phyloP scores from a whole-genome alignment of 2,113 vertebrate genomes.

The Siphamia tubifer region DNA sequence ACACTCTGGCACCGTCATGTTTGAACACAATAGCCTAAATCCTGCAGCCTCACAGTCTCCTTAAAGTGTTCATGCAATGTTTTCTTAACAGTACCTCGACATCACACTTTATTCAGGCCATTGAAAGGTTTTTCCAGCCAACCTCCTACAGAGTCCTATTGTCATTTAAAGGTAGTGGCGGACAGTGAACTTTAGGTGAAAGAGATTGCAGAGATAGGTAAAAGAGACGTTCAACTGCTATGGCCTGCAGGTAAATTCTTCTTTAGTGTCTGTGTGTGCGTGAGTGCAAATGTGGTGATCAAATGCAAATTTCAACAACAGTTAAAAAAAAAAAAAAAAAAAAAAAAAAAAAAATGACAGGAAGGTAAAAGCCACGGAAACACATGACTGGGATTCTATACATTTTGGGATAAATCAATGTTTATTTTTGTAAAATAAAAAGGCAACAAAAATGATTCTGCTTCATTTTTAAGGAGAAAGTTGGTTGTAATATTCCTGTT shows the following conservation, averaged over 20 bases:
- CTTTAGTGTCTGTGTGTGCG: neutral
- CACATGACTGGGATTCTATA: too few relatives aligned
- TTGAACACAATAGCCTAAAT: constrained; percentile 18
- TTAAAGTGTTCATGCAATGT: constrained; percentile 65
- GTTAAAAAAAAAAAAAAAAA: too few relatives aligned
- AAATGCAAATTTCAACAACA: constrained; percentile 38
- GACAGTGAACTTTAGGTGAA: constrained; percentile 60
- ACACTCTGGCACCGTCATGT: neutral
- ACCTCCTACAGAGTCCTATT: constrained; percentile 44
- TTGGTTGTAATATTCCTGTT: too few relatives aligned
- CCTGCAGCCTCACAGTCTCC: constrained; percentile 57
- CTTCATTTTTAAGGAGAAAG: too few relatives aligned
- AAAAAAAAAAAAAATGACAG: too few relatives aligned
- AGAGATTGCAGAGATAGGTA: constrained; percentile 63
- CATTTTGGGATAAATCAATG: too few relatives aligned
- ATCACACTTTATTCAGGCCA: constrained; percentile 52
- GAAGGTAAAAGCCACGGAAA: too few relatives aligned
- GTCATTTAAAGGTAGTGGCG: constrained; percentile 58
- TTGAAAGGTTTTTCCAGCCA: constrained; percentile 32
- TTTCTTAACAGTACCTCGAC: constrained; percentile 55
- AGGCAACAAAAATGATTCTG: too few relatives aligned
- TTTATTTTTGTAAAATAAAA: too few relatives aligned
- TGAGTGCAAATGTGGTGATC: neutral
- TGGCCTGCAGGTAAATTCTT: constrained; percentile 61
- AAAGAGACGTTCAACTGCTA: constrained; percentile 45